Base-by-base conservation (phyloP, 2,888 invertebrate species). In the Lepeophtheirus nordmannii region DNA sequence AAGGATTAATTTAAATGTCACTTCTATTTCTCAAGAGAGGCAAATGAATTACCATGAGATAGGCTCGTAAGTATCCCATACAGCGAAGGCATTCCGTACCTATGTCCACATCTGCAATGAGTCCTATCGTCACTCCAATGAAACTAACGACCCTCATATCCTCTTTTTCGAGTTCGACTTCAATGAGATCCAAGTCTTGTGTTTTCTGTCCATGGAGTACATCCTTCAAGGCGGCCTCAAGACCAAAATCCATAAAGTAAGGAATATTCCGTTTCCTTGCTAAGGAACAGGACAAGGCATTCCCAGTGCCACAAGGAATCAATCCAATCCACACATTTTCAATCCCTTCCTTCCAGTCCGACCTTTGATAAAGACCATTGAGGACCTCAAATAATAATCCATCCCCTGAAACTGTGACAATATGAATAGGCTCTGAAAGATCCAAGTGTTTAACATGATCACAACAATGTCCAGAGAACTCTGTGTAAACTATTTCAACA, bases 41-140 rank as follows among this genome's bases (percentile, higher is more conserved):
- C 30, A 30, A 30, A 30, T 30, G 30, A 30, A 30, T 30, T 17
- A 41, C 62, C 39, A 39, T 38, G 14, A 62, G n/a, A 23, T 62
- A 62, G 17, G 40, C 62, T 1, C 62, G 8, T 9, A 62, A 17
- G 23, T 62, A 41, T 7, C 62, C 62, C 20, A 62, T 20, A 23
- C 39, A 62, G 1, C 62, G 8, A 17, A 62, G 7, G 8, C 39
- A n/a, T 7, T 62, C 62, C 2, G 62, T 38, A 1, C 40, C 62
- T 20, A 62, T 62, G 41, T 62, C 62, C n/a, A 23, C 39, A 20
- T 62, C 62, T 20, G 62, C 62, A 11, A 62, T 40, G 62, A 62
- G 38, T 10, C 62, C 62, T 38, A 62, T 62, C 2, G 62, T 38
- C 20, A 40, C 62, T 39, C 62, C 62, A 17, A 62, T 20, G 62